phyloP scores from a whole-genome alignment of 2,888 invertebrate genomes.

The Camponotus fellah region DNA sequence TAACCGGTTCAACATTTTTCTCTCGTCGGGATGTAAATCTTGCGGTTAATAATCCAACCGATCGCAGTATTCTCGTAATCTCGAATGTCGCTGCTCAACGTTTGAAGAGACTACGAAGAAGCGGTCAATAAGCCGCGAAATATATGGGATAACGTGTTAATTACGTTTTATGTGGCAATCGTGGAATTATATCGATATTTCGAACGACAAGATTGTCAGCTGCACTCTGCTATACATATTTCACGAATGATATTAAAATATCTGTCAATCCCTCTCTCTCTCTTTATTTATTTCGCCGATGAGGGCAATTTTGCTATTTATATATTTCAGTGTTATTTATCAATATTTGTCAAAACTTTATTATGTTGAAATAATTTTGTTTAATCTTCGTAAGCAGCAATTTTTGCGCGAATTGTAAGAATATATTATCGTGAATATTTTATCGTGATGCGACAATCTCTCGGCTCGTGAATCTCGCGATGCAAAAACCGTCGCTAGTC shows the following conservation, averaged over 20 bases:
- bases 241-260: background rate
- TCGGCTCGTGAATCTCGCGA: background rate
- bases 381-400: background rate
- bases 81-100: background rate
- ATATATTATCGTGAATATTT: no score
- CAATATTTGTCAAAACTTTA: background rate
- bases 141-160: slow-evolving; percentile 1
- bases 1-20: background rate
- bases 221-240: background rate
- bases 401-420: background rate
- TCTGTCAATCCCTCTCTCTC: no score
- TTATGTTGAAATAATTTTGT: background rate
- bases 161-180: slow-evolving; percentile 27
- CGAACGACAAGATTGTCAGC: background rate
- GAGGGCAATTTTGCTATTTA: no score
- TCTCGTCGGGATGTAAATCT: background rate
- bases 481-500: background rate
- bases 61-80: background rate
- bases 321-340: no score
- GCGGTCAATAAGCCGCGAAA: slow-evolving; percentile 15
- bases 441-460: background rate
- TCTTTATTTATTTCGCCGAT: no score
- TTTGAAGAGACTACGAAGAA: slow-evolving; percentile 14
- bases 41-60: slow-evolving; percentile 1
- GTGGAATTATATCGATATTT: background rate